Percentiles rank a stretch among this genome's conserved stretches.
Evolutionary conservation across 2,797 vertebrate species (phyloP).

Genomic region (Rhincodon typus): DNA sequence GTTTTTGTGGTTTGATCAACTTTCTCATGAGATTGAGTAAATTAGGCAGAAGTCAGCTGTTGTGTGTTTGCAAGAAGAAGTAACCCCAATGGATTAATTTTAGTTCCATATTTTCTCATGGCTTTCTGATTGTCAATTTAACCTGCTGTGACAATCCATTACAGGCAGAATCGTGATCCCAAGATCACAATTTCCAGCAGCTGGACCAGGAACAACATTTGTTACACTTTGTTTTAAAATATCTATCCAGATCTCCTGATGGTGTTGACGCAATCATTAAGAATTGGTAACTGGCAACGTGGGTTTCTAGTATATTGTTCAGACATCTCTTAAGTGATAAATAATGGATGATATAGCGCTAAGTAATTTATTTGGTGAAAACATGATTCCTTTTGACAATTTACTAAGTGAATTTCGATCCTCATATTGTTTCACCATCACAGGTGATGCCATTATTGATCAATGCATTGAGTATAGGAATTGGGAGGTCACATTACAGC

Average conservation of each 20-base stretch:
- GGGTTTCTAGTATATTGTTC: neutral
- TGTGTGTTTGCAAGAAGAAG: neutral
- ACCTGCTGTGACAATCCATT: neutral
- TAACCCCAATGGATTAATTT: neutral
- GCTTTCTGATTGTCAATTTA: neutral
- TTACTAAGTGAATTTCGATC: neutral
- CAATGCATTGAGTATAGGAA: no score
- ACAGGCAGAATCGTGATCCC: neutral
- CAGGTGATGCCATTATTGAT: neutral
- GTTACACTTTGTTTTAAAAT: neutral
- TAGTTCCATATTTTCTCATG: neutral
- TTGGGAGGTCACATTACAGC: no score
- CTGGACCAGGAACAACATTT: neutral
- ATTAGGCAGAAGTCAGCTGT: neutral
- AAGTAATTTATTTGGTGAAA: neutral
- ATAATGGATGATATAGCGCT: neutral
- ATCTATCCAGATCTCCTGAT: neutral
- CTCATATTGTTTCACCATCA: neutral
- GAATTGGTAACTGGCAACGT: neutral
- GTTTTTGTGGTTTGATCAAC: neutral
- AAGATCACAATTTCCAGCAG: neutral
- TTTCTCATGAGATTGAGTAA: neutral
- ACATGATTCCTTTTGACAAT: neutral
- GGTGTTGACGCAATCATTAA: neutral
- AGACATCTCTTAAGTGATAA: neutral